A percentile compares a stretch with the other conserved stretches of the same genome.
Conservation (phyloP, 2,888 invertebrate species). For the Pollenia griseotomentosa region DNA sequence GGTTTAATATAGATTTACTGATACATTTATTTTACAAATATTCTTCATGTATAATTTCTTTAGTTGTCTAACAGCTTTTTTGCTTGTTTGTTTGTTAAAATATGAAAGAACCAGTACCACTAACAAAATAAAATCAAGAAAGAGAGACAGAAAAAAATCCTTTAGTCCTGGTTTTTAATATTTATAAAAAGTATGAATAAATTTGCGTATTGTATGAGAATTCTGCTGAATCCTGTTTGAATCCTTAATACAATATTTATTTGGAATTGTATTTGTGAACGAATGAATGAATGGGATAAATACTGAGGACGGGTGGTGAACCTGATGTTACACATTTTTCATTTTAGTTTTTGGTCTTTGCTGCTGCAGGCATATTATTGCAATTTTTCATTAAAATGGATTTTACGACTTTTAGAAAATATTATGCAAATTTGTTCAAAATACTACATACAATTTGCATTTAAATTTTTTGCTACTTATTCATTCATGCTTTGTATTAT, state of each 20-base stretch:
- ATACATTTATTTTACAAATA: not conserved
- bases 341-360: constrained; percentile 18
- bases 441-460: constrained; percentile 21
- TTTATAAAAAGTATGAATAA: constrained; percentile 63
- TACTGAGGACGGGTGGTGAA: constrained; percentile 32
- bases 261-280: constrained; percentile 19
- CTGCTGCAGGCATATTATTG: constrained; percentile 60
- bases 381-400: constrained; percentile 71
- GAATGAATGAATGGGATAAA: too few relatives aligned
- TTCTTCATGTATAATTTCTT: not conserved
- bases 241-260: constrained; percentile 27
- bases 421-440: constrained; percentile 65
- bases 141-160: not conserved
- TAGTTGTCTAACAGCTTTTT: constrained; percentile 1
- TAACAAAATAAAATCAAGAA: not conserved
- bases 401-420: constrained; percentile 69
- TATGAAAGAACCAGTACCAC: not conserved
- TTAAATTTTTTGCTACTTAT: not conserved
- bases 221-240: constrained; percentile 5
- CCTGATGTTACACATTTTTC: constrained; percentile 59
- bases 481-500: not conserved
- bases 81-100: constrained; percentile 19
- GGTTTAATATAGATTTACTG: constrained; percentile 11
- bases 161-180: constrained; percentile 53
- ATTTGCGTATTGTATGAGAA: constrained; percentile 40